phyloP scores from a whole-genome alignment of 2,888 invertebrate species.

The Andrena chrysosceles region DNA sequence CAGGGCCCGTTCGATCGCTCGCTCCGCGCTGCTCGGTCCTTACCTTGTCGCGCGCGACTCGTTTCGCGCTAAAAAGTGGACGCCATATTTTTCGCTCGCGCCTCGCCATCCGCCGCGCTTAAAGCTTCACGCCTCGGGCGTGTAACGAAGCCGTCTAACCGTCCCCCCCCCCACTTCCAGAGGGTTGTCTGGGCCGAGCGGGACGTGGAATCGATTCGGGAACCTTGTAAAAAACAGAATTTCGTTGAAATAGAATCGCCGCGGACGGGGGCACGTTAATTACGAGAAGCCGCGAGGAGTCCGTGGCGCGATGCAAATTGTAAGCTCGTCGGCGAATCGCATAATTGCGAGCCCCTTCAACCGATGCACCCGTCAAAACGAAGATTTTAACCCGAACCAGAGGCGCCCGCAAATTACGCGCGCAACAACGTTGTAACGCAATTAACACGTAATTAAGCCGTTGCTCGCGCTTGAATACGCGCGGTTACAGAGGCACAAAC shows the following conservation, averaged over 20 bases:
- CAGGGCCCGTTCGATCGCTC: conserved; percentile 15
- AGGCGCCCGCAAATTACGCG: background rate
- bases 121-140: background rate
- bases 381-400: background rate
- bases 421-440: background rate
- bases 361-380: background rate
- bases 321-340: background rate
- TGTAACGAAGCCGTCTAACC: background rate
- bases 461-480: background rate
- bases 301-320: background rate
- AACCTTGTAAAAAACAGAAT: no score
- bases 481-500: no score
- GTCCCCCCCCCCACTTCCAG: background rate
- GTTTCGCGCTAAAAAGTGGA: conserved; percentile 31
- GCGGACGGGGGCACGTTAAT: background rate
- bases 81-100: conserved; percentile 21
- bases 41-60: conserved; percentile 28
- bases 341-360: background rate
- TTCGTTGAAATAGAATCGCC: no score
- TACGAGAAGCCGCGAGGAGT: background rate
- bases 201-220: no score
- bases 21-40: conserved; percentile 26
- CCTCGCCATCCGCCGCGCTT: background rate
- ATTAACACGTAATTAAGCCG: background rate
- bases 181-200: background rate